phyloP scores from a whole-genome alignment of 2,888 invertebrate genomes.

The Acrobasis suavella region DNA sequence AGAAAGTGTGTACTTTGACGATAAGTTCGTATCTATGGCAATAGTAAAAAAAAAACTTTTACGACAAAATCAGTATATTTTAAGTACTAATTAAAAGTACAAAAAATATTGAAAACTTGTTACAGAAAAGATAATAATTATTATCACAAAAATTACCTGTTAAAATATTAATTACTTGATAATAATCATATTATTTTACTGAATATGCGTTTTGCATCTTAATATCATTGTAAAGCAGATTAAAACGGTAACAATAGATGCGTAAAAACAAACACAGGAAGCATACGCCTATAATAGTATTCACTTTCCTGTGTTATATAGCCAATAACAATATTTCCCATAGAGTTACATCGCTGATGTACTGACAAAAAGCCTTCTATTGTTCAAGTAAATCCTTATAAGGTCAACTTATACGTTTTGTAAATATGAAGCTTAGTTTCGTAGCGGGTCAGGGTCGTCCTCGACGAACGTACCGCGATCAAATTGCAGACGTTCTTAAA shows the following conservation, averaged over 20 bases:
- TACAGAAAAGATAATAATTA: too few species aligned
- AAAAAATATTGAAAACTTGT: too few species aligned
- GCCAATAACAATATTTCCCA: slow-evolving; percentile 32
- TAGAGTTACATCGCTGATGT: slow-evolving; percentile 24
- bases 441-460: too few species aligned
- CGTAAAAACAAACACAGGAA: slow-evolving; percentile 63
- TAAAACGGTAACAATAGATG: slow-evolving; percentile 54
- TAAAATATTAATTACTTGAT: too few species aligned
- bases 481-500: too few species aligned
- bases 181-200: neutral
- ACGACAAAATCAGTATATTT: too few species aligned
- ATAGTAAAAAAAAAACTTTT: too few species aligned
- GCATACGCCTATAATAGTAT: slow-evolving; percentile 44
- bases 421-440: neutral
- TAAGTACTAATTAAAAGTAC: too few species aligned
- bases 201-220: slow-evolving; percentile 26
- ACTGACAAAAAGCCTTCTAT: slow-evolving; percentile 12
- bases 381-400: slow-evolving; percentile 8
- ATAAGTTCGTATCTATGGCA: too few species aligned
- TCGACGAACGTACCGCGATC: too few species aligned
- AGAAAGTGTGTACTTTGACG: too few species aligned
- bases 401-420: slow-evolving; percentile 12
- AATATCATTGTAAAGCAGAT: slow-evolving; percentile 26
- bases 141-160: too few species aligned
- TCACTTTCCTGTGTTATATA: slow-evolving; percentile 35